These are phyloP conservation scores for Desmophyllum pertusum DNA, from an alignment of 92 coral and sea anemone genomes.

Conservation along the genomic window DNA sequence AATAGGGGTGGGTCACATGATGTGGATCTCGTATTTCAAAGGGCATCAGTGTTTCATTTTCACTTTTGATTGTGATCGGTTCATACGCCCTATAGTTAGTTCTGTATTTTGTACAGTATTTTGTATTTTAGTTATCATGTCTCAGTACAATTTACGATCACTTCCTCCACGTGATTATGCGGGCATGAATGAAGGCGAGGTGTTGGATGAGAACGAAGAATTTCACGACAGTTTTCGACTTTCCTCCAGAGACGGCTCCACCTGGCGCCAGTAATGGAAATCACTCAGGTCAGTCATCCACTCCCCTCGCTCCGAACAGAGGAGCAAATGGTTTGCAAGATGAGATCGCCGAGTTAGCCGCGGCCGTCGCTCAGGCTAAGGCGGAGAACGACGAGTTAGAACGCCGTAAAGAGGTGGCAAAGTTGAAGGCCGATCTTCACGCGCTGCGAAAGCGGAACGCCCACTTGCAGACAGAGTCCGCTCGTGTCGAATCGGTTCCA, in stretches of 20 bases:
- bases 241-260: neutral
- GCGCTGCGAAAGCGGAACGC: slow-evolving; percentile 9
- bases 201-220: slow-evolving; percentile 9
- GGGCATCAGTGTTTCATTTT: too few relatives aligned
- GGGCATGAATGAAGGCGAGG: slow-evolving; percentile 4
- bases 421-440: slow-evolving; percentile 9
- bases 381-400: slow-evolving; percentile 14
- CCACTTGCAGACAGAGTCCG: neutral
- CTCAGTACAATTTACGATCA: slow-evolving; percentile 6
- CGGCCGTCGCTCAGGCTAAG: slow-evolving; percentile 1
- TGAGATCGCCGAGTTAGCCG: slow-evolving; percentile 8
- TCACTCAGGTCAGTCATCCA: slow-evolving; percentile 1
- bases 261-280: slow-evolving; percentile 8
- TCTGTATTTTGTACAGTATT: neutral
- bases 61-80: too few relatives aligned
- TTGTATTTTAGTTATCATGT: neutral
- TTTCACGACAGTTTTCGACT: slow-evolving; percentile 33
- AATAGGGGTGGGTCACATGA: too few relatives aligned
- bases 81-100: neutral
- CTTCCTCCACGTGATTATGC: slow-evolving; percentile 21
- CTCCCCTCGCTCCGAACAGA: slow-evolving; percentile 15
- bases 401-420: neutral
- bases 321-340: neutral
- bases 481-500: slow-evolving; percentile 8
- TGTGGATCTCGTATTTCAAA: too few relatives aligned